These are phyloP conservation scores for Uromys caudimaculatus DNA, from an alignment of 2,797 vertebrate genomes.

Conservation along the genomic window DNA sequence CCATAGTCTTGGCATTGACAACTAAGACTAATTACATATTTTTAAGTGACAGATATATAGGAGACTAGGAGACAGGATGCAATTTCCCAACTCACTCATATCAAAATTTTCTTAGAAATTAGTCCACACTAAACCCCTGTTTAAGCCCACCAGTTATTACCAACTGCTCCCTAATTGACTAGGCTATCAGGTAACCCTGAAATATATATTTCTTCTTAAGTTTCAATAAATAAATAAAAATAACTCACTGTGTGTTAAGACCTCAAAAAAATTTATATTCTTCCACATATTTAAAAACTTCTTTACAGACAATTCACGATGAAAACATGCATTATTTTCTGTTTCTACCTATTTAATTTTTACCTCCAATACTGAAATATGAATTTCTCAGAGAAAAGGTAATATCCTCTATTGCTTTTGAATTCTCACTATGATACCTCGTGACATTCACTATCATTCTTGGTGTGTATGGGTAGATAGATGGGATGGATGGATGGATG, in stretches of 20 bases:
- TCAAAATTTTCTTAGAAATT: background rate
- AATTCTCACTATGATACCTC: background rate
- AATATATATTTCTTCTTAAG: background rate
- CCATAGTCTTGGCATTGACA: background rate
- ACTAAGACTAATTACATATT: background rate
- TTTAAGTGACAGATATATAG: background rate
- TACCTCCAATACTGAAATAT: background rate
- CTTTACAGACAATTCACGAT: background rate
- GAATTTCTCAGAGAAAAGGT: background rate
- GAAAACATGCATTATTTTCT: conserved; percentile 13
- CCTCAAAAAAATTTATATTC: background rate
- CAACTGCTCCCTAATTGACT: background rate
- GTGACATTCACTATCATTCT: background rate
- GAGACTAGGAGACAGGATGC: background rate
- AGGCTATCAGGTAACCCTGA: background rate
- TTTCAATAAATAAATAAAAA: background rate
- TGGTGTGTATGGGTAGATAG: background rate
- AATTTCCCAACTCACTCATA: background rate
- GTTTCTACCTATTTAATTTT: background rate
- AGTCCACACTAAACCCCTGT: background rate
- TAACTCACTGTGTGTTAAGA: background rate
- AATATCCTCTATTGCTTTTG: background rate
- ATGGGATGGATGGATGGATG: background rate
- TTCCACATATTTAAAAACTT: background rate
- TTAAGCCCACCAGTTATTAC: background rate